Percentiles rank a stretch among this genome's conserved stretches.
Evolutionary conservation across 2,797 vertebrate genomes (phyloP).

Genomic region (Chrysocyon brachyurus): DNA sequence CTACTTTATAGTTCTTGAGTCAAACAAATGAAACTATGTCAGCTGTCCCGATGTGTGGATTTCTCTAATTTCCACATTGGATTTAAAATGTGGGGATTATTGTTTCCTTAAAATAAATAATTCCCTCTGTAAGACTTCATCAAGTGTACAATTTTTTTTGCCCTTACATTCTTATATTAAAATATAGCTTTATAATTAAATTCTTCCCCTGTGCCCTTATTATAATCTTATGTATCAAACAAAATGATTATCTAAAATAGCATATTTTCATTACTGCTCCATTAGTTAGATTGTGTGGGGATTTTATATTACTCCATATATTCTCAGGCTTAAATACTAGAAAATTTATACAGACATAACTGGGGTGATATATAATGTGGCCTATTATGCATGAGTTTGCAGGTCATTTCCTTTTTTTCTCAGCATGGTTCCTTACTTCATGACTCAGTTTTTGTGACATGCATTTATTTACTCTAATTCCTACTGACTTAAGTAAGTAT

Average conservation of each 20-base stretch:
- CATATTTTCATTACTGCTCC: constrained; percentile 54
- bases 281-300: constrained; percentile 43
- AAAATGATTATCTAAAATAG: constrained; percentile 48
- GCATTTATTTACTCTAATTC: constrained; percentile 54
- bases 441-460: constrained; percentile 60
- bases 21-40: constrained; percentile 47
- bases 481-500: constrained; percentile 37
- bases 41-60: neutral
- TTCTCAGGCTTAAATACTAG: constrained; percentile 36
- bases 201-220: constrained; percentile 53
- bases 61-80: constrained; percentile 44
- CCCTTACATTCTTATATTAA: constrained; percentile 60
- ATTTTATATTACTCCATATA: constrained; percentile 55
- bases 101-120: constrained; percentile 54
- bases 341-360: neutral
- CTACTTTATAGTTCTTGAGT: constrained; percentile 15
- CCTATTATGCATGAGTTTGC: constrained; percentile 10
- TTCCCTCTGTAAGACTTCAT: constrained; percentile 9
- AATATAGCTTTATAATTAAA: constrained; percentile 68
- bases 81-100: constrained; percentile 44
- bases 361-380: constrained; percentile 7
- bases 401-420: constrained; percentile 47
- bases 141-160: constrained; percentile 30
- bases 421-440: constrained; percentile 33
- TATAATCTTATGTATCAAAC: constrained; percentile 52